Evolutionary conservation across 1,140 invertebrate species (phyloP).

Genomic region (Campodea augens): DNA sequence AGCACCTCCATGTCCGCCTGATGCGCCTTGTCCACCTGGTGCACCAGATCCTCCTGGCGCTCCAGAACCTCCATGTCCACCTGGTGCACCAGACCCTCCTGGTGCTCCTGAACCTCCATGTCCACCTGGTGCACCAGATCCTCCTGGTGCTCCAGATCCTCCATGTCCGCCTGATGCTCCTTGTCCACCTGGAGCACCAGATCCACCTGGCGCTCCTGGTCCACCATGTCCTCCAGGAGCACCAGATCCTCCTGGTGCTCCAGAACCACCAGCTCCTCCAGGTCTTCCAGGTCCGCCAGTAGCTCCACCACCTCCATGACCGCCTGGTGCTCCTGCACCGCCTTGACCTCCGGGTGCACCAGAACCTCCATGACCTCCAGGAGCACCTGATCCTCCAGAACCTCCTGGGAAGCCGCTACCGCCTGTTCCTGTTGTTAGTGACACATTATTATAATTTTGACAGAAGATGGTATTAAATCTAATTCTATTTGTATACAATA

Average conservation of each 20-base stretch:
- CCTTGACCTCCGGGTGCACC: slow-evolving; percentile 6
- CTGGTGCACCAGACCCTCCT: slow-evolving; percentile 2
- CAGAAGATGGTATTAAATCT: too few species aligned
- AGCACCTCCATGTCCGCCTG: slow-evolving; percentile 7
- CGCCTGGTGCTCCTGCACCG: slow-evolving; percentile 9
- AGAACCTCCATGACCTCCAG: slow-evolving; percentile 8
- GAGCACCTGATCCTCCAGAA: slow-evolving; percentile 4
- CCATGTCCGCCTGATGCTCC: slow-evolving; percentile 8
- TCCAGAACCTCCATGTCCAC: slow-evolving; percentile 1
- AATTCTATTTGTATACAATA: too few species aligned
- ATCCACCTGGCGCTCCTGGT: slow-evolving; percentile 11
- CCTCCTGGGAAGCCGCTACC: too few species aligned
- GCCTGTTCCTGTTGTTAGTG: too few species aligned
- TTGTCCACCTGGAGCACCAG: slow-evolving; percentile 10
- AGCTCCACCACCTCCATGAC: slow-evolving; percentile 11
- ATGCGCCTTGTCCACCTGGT: slow-evolving; percentile 1
- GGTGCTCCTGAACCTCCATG: slow-evolving; percentile 8
- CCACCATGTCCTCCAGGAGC: slow-evolving; percentile 10
- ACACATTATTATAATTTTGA: too few species aligned
- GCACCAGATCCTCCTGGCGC: neutral
- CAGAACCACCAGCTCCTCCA: slow-evolving; percentile 3
- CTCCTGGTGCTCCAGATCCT: slow-evolving; percentile 12
- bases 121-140: slow-evolving; percentile 11
- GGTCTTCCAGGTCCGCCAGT: slow-evolving; percentile 14
- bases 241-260: slow-evolving; percentile 9